These are phyloP conservation scores for Drosophila colorata DNA, from an alignment of 2,888 invertebrate species.

Conservation along the genomic window DNA sequence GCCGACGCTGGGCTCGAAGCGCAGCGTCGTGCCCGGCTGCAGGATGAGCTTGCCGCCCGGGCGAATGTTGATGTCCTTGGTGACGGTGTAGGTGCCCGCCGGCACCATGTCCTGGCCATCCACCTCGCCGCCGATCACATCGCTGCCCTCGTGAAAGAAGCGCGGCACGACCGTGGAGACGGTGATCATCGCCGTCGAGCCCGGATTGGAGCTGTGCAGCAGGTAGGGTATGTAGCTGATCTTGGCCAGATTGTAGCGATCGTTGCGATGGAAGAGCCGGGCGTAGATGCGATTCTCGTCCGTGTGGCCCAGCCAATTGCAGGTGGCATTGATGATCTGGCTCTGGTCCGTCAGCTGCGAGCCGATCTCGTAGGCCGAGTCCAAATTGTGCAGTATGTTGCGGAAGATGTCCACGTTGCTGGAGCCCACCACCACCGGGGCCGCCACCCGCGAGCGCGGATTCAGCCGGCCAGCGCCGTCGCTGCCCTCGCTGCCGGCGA, in stretches of 20 bases:
- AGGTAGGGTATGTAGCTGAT: slow-evolving; percentile 96
- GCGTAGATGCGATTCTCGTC: slow-evolving; percentile 91
- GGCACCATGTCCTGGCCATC: slow-evolving; percentile 94
- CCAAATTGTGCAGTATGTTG: slow-evolving; percentile 96
- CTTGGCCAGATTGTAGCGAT: slow-evolving; percentile 97
- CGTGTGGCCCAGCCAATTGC: slow-evolving; percentile 95
- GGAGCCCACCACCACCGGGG: slow-evolving; percentile 96
- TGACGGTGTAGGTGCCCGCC: slow-evolving; percentile 95
- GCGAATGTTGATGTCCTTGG: slow-evolving; percentile 96
- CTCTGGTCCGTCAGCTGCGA: slow-evolving; percentile 98
- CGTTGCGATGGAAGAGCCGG: slow-evolving; percentile 93
- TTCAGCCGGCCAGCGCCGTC: slow-evolving; percentile 89
- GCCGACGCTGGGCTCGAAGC: slow-evolving; percentile 96
- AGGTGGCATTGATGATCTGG: slow-evolving; percentile 95
- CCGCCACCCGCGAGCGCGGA: slow-evolving; percentile 96
- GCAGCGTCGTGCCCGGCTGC: slow-evolving; percentile 94
- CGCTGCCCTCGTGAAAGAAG: slow-evolving; percentile 90
- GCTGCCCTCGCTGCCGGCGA: slow-evolving; percentile 82
- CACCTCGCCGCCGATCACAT: slow-evolving; percentile 95
- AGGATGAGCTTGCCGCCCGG: slow-evolving; percentile 96
- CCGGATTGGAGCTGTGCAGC: slow-evolving; percentile 94
- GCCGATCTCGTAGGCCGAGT: slow-evolving; percentile 96
- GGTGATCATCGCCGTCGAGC: slow-evolving; percentile 92
- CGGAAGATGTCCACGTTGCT: slow-evolving; percentile 94
- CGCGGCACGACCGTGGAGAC: slow-evolving; percentile 92